A percentile compares a stretch with the other conserved stretches of the same genome.
phyloP scores from a whole-genome alignment of 2,888 invertebrate species.

The Cheilosia pagana region DNA sequence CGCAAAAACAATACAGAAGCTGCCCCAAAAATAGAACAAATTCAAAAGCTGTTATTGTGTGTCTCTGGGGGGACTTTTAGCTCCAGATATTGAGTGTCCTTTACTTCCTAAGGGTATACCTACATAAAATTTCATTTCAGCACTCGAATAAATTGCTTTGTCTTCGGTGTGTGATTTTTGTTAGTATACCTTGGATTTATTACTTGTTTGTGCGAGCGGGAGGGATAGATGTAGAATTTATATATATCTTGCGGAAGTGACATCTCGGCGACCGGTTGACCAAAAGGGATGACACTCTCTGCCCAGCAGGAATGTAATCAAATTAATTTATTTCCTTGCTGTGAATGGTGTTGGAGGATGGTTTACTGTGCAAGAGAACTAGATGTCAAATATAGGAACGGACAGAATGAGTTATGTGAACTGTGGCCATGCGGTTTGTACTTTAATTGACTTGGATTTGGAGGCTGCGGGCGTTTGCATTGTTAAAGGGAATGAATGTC shows the following conservation, averaged over 20 bases:
- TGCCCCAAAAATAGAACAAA: not conserved
- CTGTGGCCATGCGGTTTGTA: too few relatives aligned
- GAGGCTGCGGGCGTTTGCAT: too few relatives aligned
- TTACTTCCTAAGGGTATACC: conserved; percentile 22
- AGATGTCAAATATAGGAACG: not conserved
- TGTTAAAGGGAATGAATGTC: too few relatives aligned
- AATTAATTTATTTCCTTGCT: conserved; percentile 50
- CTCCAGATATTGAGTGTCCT: conserved; percentile 33
- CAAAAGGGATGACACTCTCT: conserved; percentile 27
- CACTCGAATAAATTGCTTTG: conserved; percentile 66
- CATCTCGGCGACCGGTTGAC: conserved; percentile 16
- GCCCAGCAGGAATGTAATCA: conserved; percentile 24
- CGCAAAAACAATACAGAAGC: not conserved
- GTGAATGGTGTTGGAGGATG: not conserved
- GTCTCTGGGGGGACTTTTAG: conserved; percentile 4
- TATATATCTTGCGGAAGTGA: conserved; percentile 34
- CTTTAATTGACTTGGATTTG: too few relatives aligned
- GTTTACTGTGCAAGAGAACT: not conserved
- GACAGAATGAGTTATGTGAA: not conserved
- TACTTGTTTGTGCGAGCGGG: conserved; percentile 15
- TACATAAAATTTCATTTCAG: conserved; percentile 53
- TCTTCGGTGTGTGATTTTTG: conserved; percentile 58
- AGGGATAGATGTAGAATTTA: conserved; percentile 23
- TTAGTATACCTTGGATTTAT: conserved; percentile 1
- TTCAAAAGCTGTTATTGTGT: conserved; percentile 1